Percentiles rank a stretch among this genome's conserved stretches.
These are phyloP conservation scores for Euwallacea fornicatus DNA, from an alignment of 1,140 invertebrate species.

Conservation along the genomic window DNA sequence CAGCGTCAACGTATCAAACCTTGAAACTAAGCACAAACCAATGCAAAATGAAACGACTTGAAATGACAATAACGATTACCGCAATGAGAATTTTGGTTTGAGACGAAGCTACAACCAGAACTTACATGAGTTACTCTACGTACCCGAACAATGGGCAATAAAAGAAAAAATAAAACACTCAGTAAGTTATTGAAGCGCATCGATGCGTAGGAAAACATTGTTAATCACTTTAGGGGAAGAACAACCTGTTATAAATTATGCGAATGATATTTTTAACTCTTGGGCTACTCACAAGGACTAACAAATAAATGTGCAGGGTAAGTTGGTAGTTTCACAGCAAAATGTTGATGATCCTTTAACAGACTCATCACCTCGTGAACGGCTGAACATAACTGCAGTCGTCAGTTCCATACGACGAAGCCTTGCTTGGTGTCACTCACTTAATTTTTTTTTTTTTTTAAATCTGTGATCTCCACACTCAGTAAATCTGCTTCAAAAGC, in stretches of 20 bases:
- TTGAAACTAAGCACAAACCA: too few relatives aligned
- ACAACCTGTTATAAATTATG: slow-evolving; percentile 39
- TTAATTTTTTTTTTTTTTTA: neutral
- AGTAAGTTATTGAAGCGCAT: slow-evolving; percentile 45
- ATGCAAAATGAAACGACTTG: too few relatives aligned
- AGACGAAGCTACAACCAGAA: too few relatives aligned
- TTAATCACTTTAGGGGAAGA: slow-evolving; percentile 47
- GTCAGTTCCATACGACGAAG: neutral
- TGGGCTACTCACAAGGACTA: slow-evolving; percentile 14
- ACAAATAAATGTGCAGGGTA: too few relatives aligned
- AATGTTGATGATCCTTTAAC: too few relatives aligned
- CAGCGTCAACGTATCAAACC: too few relatives aligned
- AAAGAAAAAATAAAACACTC: slow-evolving; percentile 43
- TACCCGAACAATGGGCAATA: slow-evolving; percentile 41
- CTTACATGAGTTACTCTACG: slow-evolving; percentile 14
- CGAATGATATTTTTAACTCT: slow-evolving; percentile 20
- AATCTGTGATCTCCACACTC: too few relatives aligned
- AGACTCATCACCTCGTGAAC: too few relatives aligned
- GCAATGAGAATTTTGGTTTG: too few relatives aligned
- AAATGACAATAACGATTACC: too few relatives aligned
- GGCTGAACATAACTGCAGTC: too few relatives aligned
- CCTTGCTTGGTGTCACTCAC: neutral
- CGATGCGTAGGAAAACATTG: slow-evolving; percentile 46
- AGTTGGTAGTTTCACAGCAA: too few relatives aligned
- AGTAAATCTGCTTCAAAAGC: neutral